A percentile compares a stretch with the other conserved stretches of the same genome.
These are phyloP conservation scores for Epicampocera succincta DNA, from an alignment of 2,888 invertebrate species.

Conservation along the genomic window DNA sequence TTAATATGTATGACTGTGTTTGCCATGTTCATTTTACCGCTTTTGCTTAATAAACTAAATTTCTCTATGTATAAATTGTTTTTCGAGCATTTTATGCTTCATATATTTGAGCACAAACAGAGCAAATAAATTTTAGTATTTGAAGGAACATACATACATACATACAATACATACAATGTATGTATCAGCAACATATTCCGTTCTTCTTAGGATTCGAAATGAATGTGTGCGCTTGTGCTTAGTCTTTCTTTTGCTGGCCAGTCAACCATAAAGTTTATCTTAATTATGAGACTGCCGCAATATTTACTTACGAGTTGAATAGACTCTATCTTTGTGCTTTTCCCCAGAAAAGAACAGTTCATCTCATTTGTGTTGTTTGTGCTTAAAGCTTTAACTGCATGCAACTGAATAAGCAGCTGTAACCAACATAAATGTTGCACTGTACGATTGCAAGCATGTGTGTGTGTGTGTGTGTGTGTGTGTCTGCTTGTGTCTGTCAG, in stretches of 20 bases:
- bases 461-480: slow-evolving; percentile 1
- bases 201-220: slow-evolving; percentile 28
- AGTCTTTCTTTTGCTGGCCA: slow-evolving; percentile 59
- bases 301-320: slow-evolving; percentile 60
- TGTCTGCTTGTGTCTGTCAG: neutral
- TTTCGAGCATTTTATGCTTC: slow-evolving; percentile 31
- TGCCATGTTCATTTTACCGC: neutral
- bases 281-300: slow-evolving; percentile 69
- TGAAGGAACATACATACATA: no score
- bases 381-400: slow-evolving; percentile 1
- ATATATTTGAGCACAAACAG: neutral
- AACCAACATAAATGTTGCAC: neutral
- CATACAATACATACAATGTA: no score
- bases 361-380: neutral
- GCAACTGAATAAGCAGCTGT: slow-evolving; percentile 35
- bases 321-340: slow-evolving; percentile 10
- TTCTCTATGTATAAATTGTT: slow-evolving; percentile 24
- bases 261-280: slow-evolving; percentile 68
- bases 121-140: slow-evolving; percentile 21
- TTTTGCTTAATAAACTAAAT: slow-evolving; percentile 6
- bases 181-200: neutral
- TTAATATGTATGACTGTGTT: slow-evolving; percentile 4
- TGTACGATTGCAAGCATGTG: no score
- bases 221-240: slow-evolving; percentile 41
- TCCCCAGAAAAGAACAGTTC: neutral